Conservation (phyloP, 2,888 invertebrate species). For the Ornithoptera priamus region DNA sequence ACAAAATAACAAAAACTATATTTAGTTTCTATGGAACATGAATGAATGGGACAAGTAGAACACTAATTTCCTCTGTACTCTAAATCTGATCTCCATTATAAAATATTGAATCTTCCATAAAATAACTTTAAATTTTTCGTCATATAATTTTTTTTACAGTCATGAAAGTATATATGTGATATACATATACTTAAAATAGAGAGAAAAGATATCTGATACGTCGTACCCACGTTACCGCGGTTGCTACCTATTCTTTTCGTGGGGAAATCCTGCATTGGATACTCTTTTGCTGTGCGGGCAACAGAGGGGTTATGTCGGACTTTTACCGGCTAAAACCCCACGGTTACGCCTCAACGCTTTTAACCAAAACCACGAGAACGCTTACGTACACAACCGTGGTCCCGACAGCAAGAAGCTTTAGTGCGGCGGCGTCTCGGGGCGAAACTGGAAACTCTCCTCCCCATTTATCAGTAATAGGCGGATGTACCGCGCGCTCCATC, state of each 20-base stretch:
- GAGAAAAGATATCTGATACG: not conserved
- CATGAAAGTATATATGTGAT: not conserved
- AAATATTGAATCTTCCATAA: not conserved
- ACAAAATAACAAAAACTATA: conserved; percentile 25
- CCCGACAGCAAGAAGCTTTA: no score
- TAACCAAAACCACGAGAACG: no score
- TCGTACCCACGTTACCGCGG: not conserved
- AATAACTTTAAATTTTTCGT: not conserved
- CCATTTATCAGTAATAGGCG: no score
- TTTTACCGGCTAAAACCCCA: no score
- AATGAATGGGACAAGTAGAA: conserved; percentile 13
- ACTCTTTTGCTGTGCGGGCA: no score
- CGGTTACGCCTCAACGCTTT: no score
- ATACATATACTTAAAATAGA: not conserved
- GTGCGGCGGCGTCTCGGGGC: no score
- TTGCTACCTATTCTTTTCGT: not conserved
- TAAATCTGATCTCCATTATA: not conserved
- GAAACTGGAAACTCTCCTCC: no score
- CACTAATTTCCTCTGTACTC: not conserved
- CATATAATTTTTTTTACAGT: not conserved
- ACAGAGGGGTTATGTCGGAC: no score
- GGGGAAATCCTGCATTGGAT: no score
- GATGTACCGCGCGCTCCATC: no score
- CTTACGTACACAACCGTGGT: no score
- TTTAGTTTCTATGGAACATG: conserved; percentile 1